phyloP scores from a whole-genome alignment of 2,888 invertebrate genomes.

The Cephus rjabovi region DNA sequence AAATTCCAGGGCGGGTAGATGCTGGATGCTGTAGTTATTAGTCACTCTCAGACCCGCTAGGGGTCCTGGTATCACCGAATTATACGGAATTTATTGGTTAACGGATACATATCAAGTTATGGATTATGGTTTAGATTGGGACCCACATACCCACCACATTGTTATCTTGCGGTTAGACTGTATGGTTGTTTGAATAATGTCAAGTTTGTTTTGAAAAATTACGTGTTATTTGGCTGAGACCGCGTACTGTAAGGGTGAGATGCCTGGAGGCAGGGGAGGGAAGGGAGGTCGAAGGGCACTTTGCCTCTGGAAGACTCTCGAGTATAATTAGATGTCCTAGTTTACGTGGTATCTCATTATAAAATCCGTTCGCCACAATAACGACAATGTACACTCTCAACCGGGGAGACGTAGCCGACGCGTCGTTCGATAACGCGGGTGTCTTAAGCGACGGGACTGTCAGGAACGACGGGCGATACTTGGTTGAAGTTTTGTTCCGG shows the following conservation, averaged over 20 bases:
- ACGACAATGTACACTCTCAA: constrained; percentile 28
- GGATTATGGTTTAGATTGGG: background rate
- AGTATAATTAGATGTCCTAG: constrained; percentile 59
- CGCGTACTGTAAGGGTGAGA: background rate
- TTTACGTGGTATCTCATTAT: constrained; percentile 56
- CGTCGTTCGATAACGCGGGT: constrained; percentile 1
- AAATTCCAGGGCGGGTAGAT: no score
- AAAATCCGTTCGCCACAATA: constrained; percentile 38
- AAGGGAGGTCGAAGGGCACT: constrained; percentile 13
- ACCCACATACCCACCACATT: background rate
- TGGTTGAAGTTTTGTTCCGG: no score
- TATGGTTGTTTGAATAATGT: background rate
- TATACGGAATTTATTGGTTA: constrained; percentile 6
- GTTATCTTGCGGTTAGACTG: background rate
- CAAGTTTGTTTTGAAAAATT: background rate
- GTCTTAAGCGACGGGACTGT: background rate
- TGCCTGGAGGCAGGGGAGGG: background rate
- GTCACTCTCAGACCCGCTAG: background rate
- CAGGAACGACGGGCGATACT: background rate
- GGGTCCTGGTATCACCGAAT: background rate
- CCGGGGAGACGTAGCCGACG: constrained; percentile 10
- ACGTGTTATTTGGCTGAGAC: background rate
- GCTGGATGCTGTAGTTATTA: no score
- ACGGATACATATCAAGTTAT: background rate
- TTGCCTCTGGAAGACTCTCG: constrained; percentile 36